These are phyloP conservation scores for Falco rusticolus DNA, from an alignment of 2,797 vertebrate genomes.

Conservation along the genomic window DNA sequence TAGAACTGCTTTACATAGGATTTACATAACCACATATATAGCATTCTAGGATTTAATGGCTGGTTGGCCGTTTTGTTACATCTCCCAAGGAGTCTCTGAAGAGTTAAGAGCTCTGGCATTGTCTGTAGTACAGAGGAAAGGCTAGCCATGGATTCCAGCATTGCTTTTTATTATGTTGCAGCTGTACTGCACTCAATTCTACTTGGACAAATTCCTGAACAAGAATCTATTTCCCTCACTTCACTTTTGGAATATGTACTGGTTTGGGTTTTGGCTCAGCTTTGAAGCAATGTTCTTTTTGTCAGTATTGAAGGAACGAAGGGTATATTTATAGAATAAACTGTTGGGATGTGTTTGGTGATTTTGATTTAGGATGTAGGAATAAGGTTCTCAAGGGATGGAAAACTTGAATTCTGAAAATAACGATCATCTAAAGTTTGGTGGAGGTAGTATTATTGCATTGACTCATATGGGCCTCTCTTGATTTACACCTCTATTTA, in stretches of 20 bases:
- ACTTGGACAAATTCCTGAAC: constrained; percentile 69
- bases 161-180: constrained; percentile 73
- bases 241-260: constrained; percentile 68
- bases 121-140: neutral
- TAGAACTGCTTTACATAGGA: neutral
- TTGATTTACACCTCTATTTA: constrained; percentile 30
- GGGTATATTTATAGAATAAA: constrained; percentile 70
- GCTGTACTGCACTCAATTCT: constrained; percentile 69
- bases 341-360: constrained; percentile 62
- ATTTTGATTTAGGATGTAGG: constrained; percentile 68
- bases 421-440: constrained; percentile 50
- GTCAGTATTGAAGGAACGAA: constrained; percentile 69
- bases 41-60: neutral
- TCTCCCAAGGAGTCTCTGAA: constrained; percentile 28
- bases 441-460: constrained; percentile 37
- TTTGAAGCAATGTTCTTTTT: constrained; percentile 73
- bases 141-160: constrained; percentile 42
- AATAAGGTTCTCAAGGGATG: constrained; percentile 51
- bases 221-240: constrained; percentile 70
- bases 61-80: neutral
- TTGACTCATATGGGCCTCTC: neutral
- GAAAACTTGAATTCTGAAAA: constrained; percentile 66
- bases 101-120: constrained; percentile 55
- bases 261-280: constrained; percentile 65
- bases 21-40: neutral